Base-by-base conservation (phyloP, 2,797 vertebrate species). In the Ateles fusciceps region DNA sequence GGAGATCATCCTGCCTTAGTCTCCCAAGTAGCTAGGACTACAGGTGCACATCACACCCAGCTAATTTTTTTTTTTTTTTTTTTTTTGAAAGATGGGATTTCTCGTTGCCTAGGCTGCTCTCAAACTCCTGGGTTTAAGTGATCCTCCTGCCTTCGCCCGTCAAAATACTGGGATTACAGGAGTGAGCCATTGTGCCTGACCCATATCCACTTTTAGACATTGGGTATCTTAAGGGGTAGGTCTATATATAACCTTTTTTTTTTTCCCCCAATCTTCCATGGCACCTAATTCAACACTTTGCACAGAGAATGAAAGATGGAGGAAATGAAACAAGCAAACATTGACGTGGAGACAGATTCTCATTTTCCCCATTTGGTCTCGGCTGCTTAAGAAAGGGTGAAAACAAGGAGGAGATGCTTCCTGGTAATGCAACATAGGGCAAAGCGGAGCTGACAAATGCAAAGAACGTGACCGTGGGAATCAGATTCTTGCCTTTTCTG, bases 371-470 rank as follows among this genome's bases (percentile, higher is more conserved):
- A 3, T 85, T 48, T 22, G 50, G 39, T 85, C 39, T 83, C 46
- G 44, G 8, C 44, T 91, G 21, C 55, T n/a, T 21, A 48, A 48
- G 44, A 92, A 76, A 88, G 68, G 85, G 36, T 4, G 33, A n/a
- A 21, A 55, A 26, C 4, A 5, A 1, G 39, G n/a, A 78, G 36
- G 39, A 55, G 24, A 72, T 0, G 0, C 24, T 33, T n/a, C 30
- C 30, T 21, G 12, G 59, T 7, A 28, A 17, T 4, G 1, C 3
- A 7, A 28, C 0, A 0, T 9, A 7, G 8, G 42, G 15, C 28
- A 21, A 46, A 64, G 55, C 0, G 21, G 3, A 68, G 17, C 22
- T 17, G 19, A 36, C 6, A 50, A 1, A 0, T 64, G 44, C 68
- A 44, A 75, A 85, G 83, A 90, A 64, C 33, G n/a, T 3, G 17